Evolutionary conservation across 2,888 invertebrate species (phyloP), one percentile per base, ranked within the genome.

Genomic region (Chironomus tentans): DNA sequence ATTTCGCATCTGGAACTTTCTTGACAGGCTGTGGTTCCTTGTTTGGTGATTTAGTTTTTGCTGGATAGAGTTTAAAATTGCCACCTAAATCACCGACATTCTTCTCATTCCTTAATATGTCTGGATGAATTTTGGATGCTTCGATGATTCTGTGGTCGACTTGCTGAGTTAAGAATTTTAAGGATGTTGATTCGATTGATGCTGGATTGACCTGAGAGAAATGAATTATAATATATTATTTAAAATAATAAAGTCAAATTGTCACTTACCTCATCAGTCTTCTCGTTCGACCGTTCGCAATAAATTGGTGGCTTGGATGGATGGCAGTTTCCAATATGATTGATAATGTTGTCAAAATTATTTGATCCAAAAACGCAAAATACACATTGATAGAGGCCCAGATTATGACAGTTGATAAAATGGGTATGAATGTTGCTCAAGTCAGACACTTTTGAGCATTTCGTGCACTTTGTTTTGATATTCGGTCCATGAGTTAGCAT

Each of bases 311-410:
- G n/a, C n/a, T 69, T 69, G 15, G 69, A 69, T 15, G 69, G 15
- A 69, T 70, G 70, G 3, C 13, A 18, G 10, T 50, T 12, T 21
- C 48, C 70, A 22, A 70, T 21, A 15, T 70, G 70, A 15, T 47
- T 12, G 2, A 12, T 10, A 3, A 70, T 48, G 2, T 15, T 15
- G 3, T 47, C 18, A 24, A 70, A 50, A 13, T n/a, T 50, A 15
- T 50, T 24, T 2, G 50, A 48, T 10, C 70, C 70, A 50, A 48
- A 70, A 1, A 24, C 22, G 13, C 70, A 70, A 15, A 48, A 70
- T 10, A 70, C 50, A 22, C 70, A 70, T 50, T 70, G 70, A 50
- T 50, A 70, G 4, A 70, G 50, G 0, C 70, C 70, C 21, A 48
- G 15, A 4, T 12, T n/a, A 2, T 48, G 48, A 22, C 70, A 70